Conservation (phyloP, 2,113 vertebrate genomes). For the Pelusios castaneus region DNA sequence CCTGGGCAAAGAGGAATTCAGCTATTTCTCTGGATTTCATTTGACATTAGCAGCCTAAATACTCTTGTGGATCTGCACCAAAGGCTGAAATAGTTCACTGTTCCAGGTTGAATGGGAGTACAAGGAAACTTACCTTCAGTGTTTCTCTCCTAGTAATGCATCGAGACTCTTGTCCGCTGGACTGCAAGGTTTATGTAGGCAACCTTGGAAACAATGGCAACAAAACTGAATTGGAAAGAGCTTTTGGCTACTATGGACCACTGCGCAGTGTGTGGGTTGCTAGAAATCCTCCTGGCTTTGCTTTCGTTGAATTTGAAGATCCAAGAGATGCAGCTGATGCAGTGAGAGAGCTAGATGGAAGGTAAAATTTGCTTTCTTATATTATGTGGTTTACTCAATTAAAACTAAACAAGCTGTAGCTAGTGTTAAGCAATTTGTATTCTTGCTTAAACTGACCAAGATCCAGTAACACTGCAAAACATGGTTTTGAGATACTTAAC, state of each 20-base stretch:
- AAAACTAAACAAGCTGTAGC: background rate
- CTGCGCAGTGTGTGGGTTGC: slow-evolving; percentile 97
- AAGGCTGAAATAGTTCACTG: background rate
- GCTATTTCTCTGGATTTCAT: background rate
- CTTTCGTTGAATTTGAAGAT: slow-evolving; percentile 98
- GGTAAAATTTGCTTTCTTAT: slow-evolving; percentile 77
- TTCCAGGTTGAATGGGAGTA: background rate
- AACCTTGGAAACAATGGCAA: slow-evolving; percentile 98
- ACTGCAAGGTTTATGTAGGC: slow-evolving; percentile 98
- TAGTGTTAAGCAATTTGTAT: background rate
- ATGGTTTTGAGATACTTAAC: background rate
- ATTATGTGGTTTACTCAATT: background rate
- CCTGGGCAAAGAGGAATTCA: background rate
- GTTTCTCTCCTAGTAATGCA: slow-evolving; percentile 80
- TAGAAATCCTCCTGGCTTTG: slow-evolving; percentile 96
- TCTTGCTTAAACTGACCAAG: background rate
- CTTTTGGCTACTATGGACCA: slow-evolving; percentile 97
- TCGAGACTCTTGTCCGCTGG: slow-evolving; percentile 93
- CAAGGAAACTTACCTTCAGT: background rate
- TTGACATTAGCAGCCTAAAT: background rate
- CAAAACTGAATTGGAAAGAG: slow-evolving; percentile 94
- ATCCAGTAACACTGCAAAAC: background rate
- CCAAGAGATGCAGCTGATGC: slow-evolving; percentile 96
- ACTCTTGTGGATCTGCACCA: background rate
- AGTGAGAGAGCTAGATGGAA: slow-evolving; percentile 97